Conservation (phyloP, 2,113 vertebrate species). For the Excalfactoria chinensis region DNA sequence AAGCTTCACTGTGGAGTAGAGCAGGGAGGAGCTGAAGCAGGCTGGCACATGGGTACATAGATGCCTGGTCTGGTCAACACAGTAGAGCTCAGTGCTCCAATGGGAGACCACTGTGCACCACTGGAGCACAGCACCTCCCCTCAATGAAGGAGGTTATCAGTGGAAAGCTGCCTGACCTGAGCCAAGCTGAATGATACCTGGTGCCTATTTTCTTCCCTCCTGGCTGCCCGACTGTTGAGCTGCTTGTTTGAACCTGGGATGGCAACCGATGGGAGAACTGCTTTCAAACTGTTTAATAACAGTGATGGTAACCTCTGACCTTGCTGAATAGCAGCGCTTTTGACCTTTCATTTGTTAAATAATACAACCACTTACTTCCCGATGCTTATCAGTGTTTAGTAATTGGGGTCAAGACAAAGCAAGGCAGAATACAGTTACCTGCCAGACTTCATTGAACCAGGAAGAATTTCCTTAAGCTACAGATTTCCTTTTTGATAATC, state of each 20-base stretch:
- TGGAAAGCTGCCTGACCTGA: not conserved
- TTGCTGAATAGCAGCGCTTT: slow-evolving; percentile 53
- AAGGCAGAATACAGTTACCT: slow-evolving; percentile 38
- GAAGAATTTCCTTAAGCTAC: slow-evolving; percentile 59
- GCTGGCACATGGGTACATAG: accelerated
- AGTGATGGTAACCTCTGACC: slow-evolving; percentile 75
- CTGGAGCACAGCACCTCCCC: not conserved
- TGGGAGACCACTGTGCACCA: not conserved
- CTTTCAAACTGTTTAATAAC: slow-evolving; percentile 66
- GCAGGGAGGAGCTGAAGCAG: not conserved
- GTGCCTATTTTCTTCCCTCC: not conserved
- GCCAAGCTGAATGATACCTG: not conserved
- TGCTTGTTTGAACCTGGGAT: not conserved
- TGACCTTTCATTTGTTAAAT: slow-evolving; percentile 75
- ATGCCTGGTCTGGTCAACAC: accelerated
- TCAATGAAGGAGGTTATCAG: not conserved
- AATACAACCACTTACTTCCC: slow-evolving; percentile 68
- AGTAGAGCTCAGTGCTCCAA: not conserved
- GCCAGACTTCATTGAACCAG: slow-evolving; percentile 37
- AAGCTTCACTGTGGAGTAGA: not conserved
- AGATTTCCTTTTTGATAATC: slow-evolving; percentile 58
- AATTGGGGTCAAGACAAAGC: slow-evolving; percentile 74
- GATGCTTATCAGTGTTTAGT: slow-evolving; percentile 64
- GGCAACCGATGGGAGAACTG: slow-evolving; percentile 22
- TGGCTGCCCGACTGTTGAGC: not conserved